phyloP scores from a whole-genome alignment of 2,888 invertebrate species.

The Creontiades dilutus region DNA sequence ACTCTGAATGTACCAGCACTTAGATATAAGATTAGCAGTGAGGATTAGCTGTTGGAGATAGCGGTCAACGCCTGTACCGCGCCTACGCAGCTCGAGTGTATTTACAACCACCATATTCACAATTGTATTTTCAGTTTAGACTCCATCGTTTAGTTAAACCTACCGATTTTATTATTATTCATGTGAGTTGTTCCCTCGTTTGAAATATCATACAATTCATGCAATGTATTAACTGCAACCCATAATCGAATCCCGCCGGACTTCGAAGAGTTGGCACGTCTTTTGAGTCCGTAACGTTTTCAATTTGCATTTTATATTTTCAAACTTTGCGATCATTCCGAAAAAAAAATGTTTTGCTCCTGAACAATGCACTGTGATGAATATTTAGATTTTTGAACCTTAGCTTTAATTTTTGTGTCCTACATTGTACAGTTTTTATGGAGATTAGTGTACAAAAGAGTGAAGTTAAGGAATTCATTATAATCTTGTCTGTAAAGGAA shows the following conservation, averaged over 20 bases:
- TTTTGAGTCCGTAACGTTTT: neutral
- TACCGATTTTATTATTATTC: neutral
- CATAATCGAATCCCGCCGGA: neutral
- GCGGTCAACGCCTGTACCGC: too few species aligned
- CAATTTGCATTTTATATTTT: neutral
- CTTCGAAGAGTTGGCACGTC: neutral
- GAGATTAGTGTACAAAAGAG: constrained; percentile 57
- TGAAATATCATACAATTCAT: neutral
- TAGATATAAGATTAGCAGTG: too few species aligned
- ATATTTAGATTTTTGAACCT: constrained; percentile 63
- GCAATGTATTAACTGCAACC: neutral
- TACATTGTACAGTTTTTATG: constrained; percentile 69
- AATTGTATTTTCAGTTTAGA: neutral
- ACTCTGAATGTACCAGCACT: too few species aligned
- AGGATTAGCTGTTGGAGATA: too few species aligned
- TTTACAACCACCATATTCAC: neutral
- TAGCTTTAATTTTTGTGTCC: constrained; percentile 61
- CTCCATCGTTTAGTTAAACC: neutral
- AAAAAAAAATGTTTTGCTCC: constrained; percentile 53
- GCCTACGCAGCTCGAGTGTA: neutral
- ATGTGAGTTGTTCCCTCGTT: neutral
- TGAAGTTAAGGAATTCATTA: constrained; percentile 58
- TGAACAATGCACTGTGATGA: constrained; percentile 71
- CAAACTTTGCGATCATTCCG: constrained; percentile 49
- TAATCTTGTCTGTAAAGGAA: constrained; percentile 68